Base-by-base conservation (phyloP, 2,113 vertebrate species). In the Vimba vimba region DNA sequence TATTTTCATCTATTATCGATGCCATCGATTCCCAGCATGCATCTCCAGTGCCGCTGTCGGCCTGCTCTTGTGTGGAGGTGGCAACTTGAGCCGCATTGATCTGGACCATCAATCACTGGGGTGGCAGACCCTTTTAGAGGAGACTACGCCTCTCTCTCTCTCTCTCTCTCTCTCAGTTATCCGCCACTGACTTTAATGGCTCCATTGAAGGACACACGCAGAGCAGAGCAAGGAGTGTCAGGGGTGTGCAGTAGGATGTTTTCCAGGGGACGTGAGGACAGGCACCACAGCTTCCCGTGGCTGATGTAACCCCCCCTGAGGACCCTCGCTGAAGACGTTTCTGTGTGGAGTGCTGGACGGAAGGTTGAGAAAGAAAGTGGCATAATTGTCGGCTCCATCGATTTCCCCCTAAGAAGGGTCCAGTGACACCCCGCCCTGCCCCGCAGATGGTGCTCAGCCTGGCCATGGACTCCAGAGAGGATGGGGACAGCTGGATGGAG, bases 401-500 rank as follows among this genome's bases (percentile, higher is more conserved):
- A 89, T 91, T 55, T 21, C 4, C 79, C 30, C 73, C 76, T 36
- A 33, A 52, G 45, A 75, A 77, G 43, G 81, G 86, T 75, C 62
- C 78, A 36, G 75, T 60, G 77, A 23, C 83, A 79, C 83, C 83
- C 78, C 73, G 59, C 82, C 64, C 74, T 68, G 13, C 76, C 86
- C 80, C 66, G 87, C 94, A 93, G 90, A 96, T 96, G 96, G 94
- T 95, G 91, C 92, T 95, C 91, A 92, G 93, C 86, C 91, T 93
- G 93, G 94, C 92, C 93, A 97, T 96, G 96, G 96, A 96, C 87
- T 95, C 96, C 0, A 96, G 95, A 89, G 95, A 97, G 92, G 95
- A 91, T 87, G 90, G 95, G 92, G 96, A 96, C 88, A 95, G 93
- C 95, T 97, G 96, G 96, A 91, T 97, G 94, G 97, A 97, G 90